phyloP scores from a whole-genome alignment of 1,140 invertebrate species.

The Monomorium pharaonis region DNA sequence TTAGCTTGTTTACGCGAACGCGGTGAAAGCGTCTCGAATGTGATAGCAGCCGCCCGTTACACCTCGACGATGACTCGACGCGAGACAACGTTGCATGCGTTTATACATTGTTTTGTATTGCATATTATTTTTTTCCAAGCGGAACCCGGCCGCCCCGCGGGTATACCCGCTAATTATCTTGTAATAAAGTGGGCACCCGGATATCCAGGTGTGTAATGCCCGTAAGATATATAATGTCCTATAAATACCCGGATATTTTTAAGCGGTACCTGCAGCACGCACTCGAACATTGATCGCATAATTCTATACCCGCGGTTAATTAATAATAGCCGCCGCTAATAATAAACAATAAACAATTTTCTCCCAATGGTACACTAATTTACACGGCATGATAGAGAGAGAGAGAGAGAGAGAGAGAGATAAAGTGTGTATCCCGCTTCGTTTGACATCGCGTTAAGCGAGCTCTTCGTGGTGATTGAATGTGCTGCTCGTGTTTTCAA shows the following conservation, averaged over 20 bases:
- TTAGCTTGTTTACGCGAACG: conserved; percentile 14
- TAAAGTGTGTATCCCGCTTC: too few relatives aligned
- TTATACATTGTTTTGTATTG: conserved; percentile 14
- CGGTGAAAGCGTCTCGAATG: conserved; percentile 8
- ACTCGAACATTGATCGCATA: neutral
- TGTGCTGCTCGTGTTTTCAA: too few relatives aligned
- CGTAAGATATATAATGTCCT: conserved; percentile 5
- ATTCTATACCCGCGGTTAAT: neutral
- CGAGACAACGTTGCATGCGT: neutral
- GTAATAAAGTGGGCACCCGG: conserved; percentile 8
- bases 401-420: too few relatives aligned
- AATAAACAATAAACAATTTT: conserved; percentile 5
- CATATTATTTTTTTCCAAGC: conserved; percentile 5
- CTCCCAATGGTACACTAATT: neutral
- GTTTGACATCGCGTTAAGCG: neutral
- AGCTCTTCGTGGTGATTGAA: too few relatives aligned
- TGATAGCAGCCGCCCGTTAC: neutral
- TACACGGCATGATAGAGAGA: too few relatives aligned
- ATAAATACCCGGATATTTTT: neutral
- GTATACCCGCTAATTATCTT: conserved; percentile 20
- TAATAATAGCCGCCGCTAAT: neutral
- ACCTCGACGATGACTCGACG: neutral
- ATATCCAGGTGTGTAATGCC: conserved; percentile 1
- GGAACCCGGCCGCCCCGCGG: neutral
- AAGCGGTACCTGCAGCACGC: too few relatives aligned